Evolutionary conservation across 2,888 invertebrate species (phyloP), one percentile per base, ranked within the genome.

Genomic region (Autographa pulchrina): DNA sequence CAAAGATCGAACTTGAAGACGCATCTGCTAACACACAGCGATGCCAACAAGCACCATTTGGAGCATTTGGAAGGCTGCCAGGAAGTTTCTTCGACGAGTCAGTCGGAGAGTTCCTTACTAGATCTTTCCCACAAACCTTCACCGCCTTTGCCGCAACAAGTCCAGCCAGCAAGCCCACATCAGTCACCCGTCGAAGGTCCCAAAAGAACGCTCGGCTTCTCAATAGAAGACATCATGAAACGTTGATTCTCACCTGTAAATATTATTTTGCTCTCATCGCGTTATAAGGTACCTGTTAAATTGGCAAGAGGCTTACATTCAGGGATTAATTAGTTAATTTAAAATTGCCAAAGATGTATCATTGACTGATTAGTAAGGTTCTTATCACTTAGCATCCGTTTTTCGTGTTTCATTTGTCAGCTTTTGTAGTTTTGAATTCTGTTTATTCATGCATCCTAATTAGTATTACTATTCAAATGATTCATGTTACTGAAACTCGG

Each of bases 1-100:
- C 99, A 99, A 96, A 96, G 99, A 85, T 98, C 98, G 74, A 99
- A 99, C 90, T 96, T 99, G 79, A 99, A 99, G 94, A 98, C 98
- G 0, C 99, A 99, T 91, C 96, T 99, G 77, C 94, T 98, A 83
- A 98, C 98, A 16, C 99, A 99, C 92, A 97, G 98, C n/a, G 98
- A 98, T 85, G 96, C 96, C 2, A 95, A 92, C 82, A 96, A 96
- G 79, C 95, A 95, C 75, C 96, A 96, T 71, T 80, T 96, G 71
- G 96, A 95, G 52, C 95, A 96, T 82, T 86, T 96, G 5, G 96
- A 96, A 73, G 96, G 96, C 16, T 96, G 96, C 73, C 96, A 96
- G 78, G 96, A 96, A 85, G 96, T 96, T 52, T 94, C 96, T 4
- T 96, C 96, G 0, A 96, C 96, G 31, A 96, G 96, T 78, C 96